Evolutionary conservation across 2,113 vertebrate species (phyloP), one percentile per base, ranked within the genome.

Genomic region (Sigmodon hispidus): DNA sequence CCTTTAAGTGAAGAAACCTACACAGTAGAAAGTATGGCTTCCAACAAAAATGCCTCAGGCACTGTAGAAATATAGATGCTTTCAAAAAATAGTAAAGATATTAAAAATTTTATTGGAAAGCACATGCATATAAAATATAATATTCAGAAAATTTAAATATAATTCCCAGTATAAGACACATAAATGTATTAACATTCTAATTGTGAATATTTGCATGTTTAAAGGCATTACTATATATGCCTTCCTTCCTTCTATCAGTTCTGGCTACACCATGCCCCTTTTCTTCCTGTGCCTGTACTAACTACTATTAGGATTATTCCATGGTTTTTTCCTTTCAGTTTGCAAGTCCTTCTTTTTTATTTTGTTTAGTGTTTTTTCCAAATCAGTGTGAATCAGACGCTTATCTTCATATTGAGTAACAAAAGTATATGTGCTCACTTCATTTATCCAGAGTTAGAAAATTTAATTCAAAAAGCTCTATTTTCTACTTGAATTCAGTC

Each of bases 41-140:
- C 70, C 16, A n/a, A 11, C 31, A 75, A 77, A 87, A n/a, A 89
- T 5, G 88, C 50, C 57, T 91, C 77, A 79, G 55, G 31, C 29
- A 69, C 19, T 83, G 43, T 0, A 4, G 1, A 92, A 89, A 95
- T 72, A 50, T 87, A 40, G 45, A 76, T 72, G 45, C 26, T 75
- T 77, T 94, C 75, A 92, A 87, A 91, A 21, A 81, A 88, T 61
- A 76, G 63, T 2, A 94, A 61, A 77, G 87, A 69, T 8, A 65
- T 11, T 12, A 79, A 87, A 31, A 45, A n/a, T 48, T 89, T 63
- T 79, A 77, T 29, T 92, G 19, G 29, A 59, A 96, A 73, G 81
- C 2, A 55, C n/a, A n/a, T 40, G 24, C 6, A 59, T 11, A 57
- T 34, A 72, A 77, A 94, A 70, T 16, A 59, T 75, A 75, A 50